Conservation (phyloP, 2,888 invertebrate genomes). For the Fabriciana adippe region DNA sequence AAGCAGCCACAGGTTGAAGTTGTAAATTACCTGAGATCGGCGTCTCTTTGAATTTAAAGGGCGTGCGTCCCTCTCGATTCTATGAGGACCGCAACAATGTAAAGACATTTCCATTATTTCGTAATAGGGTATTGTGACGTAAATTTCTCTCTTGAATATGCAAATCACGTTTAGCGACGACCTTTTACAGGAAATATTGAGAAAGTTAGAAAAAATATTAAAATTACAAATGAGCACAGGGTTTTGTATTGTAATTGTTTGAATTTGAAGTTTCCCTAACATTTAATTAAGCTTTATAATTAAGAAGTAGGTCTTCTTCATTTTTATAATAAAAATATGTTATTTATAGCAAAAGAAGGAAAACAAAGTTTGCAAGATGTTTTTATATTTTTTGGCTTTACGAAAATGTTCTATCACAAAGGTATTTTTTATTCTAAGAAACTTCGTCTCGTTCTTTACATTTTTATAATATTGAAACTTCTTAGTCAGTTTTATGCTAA, state of each 20-base stretch:
- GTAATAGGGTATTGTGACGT: constrained; percentile 78
- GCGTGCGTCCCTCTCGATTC: constrained; percentile 23
- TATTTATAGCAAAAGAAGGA: too few species aligned
- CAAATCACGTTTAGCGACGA: constrained; percentile 73
- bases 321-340: not conserved
- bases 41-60: constrained; percentile 57
- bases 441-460: too few species aligned
- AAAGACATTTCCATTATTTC: constrained; percentile 78
- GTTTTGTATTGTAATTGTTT: constrained; percentile 8
- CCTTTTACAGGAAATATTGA: constrained; percentile 74
- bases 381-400: too few species aligned
- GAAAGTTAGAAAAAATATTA: constrained; percentile 76
- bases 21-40: constrained; percentile 69
- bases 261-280: constrained; percentile 4
- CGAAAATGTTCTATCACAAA: too few species aligned
- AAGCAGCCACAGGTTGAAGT: constrained; percentile 70
- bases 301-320: not conserved
- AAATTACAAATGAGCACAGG: constrained; percentile 70
- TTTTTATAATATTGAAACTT: too few species aligned
- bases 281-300: constrained; percentile 7
- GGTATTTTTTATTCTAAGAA: too few species aligned
- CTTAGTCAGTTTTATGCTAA: too few species aligned
- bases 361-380: too few species aligned
- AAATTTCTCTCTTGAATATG: constrained; percentile 79
- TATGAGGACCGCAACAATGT: constrained; percentile 63